phyloP scores from a whole-genome alignment of 2,797 vertebrate genomes.

The Pseudochirops cupreus region DNA sequence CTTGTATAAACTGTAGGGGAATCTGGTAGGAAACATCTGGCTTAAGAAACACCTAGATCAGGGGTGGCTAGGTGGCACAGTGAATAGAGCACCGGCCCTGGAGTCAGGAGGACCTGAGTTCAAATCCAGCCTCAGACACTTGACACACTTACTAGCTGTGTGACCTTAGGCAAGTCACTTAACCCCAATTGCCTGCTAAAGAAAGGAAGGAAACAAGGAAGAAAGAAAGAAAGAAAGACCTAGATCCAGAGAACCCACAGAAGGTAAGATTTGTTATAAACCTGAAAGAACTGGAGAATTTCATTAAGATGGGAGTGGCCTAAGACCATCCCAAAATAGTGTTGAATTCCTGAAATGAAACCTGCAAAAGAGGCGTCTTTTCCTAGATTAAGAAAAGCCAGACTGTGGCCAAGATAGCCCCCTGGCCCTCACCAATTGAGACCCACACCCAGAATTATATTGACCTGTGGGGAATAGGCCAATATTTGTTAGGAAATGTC shows the following conservation, averaged over 20 bases:
- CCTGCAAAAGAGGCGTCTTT: not conserved
- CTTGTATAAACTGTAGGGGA: not conserved
- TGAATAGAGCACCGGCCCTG: too few species aligned
- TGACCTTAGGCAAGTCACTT: too few species aligned
- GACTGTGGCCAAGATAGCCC: not conserved
- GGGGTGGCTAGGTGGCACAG: too few species aligned
- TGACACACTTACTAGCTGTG: too few species aligned
- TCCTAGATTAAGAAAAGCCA: slow-evolving; percentile 8
- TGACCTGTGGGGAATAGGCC: not conserved
- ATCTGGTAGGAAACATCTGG: not conserved
- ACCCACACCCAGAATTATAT: not conserved
- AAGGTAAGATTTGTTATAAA: not conserved
- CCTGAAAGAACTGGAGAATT: not conserved
- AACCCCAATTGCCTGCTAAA: too few species aligned
- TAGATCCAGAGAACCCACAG: not conserved
- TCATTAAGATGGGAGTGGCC: not conserved
- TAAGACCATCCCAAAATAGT: not conserved
- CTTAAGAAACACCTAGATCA: not conserved
- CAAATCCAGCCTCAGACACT: too few species aligned
- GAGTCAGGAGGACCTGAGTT: too few species aligned
- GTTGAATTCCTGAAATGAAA: slow-evolving; percentile 47
- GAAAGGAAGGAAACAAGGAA: too few species aligned
- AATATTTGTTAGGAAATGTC: not conserved
- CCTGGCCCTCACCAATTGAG: not conserved
- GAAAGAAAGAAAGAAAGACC: not conserved